These are phyloP conservation scores for Pemphredon lugubris DNA, from an alignment of 2,888 invertebrate genomes.

Conservation along the genomic window DNA sequence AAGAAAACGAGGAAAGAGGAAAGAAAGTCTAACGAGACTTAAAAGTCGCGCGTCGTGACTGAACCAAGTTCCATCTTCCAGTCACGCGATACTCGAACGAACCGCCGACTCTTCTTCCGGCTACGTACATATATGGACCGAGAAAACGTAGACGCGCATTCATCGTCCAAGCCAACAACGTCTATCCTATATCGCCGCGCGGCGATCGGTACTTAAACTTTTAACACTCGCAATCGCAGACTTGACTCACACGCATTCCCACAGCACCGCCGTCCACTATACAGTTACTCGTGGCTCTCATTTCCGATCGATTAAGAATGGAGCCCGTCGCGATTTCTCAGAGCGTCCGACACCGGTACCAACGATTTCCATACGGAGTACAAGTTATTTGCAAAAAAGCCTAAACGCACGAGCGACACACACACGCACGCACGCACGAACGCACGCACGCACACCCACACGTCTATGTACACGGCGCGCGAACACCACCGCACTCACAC, in stretches of 20 bases:
- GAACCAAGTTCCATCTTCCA: conserved; percentile 66
- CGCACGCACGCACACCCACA: conserved; percentile 33
- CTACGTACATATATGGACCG: conserved; percentile 40
- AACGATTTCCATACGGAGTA: conserved; percentile 1
- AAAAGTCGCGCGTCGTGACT: conserved; percentile 21
- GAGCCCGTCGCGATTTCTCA: conserved; percentile 28
- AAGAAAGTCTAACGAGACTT: not conserved
- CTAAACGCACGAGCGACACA: conserved; percentile 18
- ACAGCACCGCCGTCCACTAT: conserved; percentile 48
- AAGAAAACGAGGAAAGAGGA: not conserved
- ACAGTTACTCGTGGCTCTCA: conserved; percentile 23
- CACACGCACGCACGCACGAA: conserved; percentile 32
- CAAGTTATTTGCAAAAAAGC: conserved; percentile 26
- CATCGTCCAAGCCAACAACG: conserved; percentile 50
- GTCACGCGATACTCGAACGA: conserved; percentile 53
- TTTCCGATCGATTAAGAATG: conserved; percentile 7
- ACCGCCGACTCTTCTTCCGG: conserved; percentile 9
- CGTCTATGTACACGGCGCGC: conserved; percentile 60
- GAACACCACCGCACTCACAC: conserved; percentile 73
- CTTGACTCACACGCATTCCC: conserved; percentile 37
- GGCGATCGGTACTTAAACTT: conserved; percentile 47
- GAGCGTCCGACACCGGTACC: conserved; percentile 68
- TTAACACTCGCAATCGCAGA: conserved; percentile 40
- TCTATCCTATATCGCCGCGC: conserved; percentile 48
- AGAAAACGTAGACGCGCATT: conserved; percentile 39